Evolutionary conservation across 2,113 vertebrate genomes (phyloP).

Genomic region (Chlamydotis undulata): DNA sequence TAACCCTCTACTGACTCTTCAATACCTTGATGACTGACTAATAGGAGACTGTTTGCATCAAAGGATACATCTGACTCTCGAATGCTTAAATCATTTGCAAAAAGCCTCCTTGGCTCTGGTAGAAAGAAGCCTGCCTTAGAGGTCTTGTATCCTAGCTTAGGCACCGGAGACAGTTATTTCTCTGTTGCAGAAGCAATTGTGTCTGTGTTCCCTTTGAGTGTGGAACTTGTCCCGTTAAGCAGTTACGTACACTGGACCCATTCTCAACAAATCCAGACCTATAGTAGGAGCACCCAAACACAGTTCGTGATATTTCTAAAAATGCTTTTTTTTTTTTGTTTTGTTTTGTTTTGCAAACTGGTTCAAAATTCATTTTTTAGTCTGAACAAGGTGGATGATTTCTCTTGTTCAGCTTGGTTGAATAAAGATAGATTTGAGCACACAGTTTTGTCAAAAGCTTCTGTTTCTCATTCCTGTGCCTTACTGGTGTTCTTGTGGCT

Average conservation of each 20-base stretch:
- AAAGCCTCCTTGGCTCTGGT: neutral
- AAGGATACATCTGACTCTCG: neutral
- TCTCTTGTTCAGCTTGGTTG: neutral
- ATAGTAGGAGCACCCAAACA: neutral
- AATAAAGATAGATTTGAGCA: neutral
- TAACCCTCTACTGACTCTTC: neutral
- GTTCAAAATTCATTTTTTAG: neutral
- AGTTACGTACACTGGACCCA: fast-evolving
- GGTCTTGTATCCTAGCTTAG: neutral
- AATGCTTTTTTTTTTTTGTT: neutral
- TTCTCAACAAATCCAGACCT: neutral
- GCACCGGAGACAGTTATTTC: neutral
- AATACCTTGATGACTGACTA: neutral
- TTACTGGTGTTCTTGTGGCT: neutral
- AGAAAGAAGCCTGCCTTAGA: neutral
- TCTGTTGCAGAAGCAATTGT: neutral
- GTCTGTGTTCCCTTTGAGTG: neutral
- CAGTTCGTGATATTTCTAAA: neutral
- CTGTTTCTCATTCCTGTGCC: neutral
- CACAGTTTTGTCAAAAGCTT: neutral
- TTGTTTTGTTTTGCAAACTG: neutral
- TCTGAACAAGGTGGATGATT: neutral
- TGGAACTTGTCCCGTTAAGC: neutral
- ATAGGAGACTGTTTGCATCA: neutral
- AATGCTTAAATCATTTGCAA: neutral